A percentile compares a stretch with the other conserved stretches of the same genome.
phyloP scores from a whole-genome alignment of 2,113 vertebrate genomes.

The Syngnathoides biaculeatus region DNA sequence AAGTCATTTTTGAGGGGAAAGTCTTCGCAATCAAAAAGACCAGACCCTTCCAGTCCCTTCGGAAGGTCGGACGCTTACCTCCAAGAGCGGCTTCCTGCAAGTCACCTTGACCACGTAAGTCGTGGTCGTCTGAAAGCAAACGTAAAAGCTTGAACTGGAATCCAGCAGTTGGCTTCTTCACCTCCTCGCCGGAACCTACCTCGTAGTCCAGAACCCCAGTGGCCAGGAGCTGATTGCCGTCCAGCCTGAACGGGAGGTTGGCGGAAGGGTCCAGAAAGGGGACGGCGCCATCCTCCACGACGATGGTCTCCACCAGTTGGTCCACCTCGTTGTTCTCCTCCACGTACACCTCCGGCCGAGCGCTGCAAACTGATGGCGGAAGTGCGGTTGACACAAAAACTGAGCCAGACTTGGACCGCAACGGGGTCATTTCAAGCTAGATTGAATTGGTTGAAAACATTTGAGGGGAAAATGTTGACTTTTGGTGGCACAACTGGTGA shows the following conservation, averaged over 20 bases:
- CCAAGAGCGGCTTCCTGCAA: fast-evolving
- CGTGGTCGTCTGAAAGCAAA: fast-evolving
- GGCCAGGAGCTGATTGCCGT: slow-evolving; percentile 11
- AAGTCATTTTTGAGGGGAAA: too few relatives aligned
- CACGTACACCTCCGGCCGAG: fast-evolving
- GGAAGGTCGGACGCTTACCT: slow-evolving; percentile 6
- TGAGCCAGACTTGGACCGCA: too few relatives aligned
- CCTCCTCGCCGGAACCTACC: slow-evolving; percentile 33
- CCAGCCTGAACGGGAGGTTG: slow-evolving; percentile 3
- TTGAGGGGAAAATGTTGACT: too few relatives aligned
- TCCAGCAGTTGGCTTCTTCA: background rate
- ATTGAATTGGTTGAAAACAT: too few relatives aligned
- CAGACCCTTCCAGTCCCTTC: background rate
- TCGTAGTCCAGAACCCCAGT: slow-evolving; percentile 54
- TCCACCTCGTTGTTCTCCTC: slow-evolving; percentile 34
- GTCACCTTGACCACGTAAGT: fast-evolving
- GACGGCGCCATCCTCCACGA: fast-evolving
- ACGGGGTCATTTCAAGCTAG: too few relatives aligned
- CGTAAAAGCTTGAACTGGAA: background rate
- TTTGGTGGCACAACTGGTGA: too few relatives aligned
- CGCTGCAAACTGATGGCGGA: slow-evolving; percentile 46
- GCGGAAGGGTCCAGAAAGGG: background rate
- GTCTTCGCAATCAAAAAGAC: too few relatives aligned
- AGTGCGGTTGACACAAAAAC: background rate
- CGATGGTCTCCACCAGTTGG: slow-evolving; percentile 2